These are phyloP conservation scores for Phyllotis vaccarum DNA, from an alignment of 2,797 vertebrate genomes.

Conservation along the genomic window DNA sequence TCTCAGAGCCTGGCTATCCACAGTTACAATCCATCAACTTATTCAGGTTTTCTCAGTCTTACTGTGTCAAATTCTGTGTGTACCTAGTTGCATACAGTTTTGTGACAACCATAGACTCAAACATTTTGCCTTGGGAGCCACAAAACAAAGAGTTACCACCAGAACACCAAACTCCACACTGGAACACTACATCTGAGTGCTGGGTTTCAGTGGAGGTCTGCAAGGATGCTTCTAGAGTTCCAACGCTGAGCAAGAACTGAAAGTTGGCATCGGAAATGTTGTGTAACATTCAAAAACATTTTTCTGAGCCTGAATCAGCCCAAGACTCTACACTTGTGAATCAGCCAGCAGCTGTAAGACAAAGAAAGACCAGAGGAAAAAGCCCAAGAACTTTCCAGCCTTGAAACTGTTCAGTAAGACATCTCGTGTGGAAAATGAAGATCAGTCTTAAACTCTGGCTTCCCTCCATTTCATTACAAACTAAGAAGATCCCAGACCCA, in stretches of 20 bases:
- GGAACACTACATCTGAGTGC: not conserved
- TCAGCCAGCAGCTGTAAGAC: conserved; percentile 93
- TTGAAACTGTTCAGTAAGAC: conserved; percentile 90
- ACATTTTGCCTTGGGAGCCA: not conserved
- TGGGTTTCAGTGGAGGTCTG: not conserved
- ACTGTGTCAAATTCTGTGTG: too few species aligned
- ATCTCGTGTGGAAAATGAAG: conserved; percentile 92
- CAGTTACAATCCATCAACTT: not conserved
- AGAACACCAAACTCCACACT: not conserved
- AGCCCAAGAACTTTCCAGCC: conserved; percentile 94
- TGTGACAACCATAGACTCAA: not conserved
- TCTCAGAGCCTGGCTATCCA: not conserved
- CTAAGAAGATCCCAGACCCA: conserved; percentile 94
- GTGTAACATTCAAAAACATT: not conserved
- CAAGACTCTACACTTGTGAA: conserved; percentile 95
- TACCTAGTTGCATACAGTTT: not conserved
- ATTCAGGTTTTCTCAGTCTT: not conserved
- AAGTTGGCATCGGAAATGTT: not conserved
- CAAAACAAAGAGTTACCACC: not conserved
- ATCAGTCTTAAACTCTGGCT: conserved; percentile 95
- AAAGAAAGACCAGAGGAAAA: conserved; percentile 95
- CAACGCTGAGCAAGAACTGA: too few species aligned
- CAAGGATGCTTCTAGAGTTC: too few species aligned
- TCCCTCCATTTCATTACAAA: conserved; percentile 96
- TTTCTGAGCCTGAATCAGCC: conserved; percentile 94